Evolutionary conservation across 2,113 vertebrate genomes (phyloP), one percentile per base, ranked within the genome.

Genomic region (Oceanodroma tethys): DNA sequence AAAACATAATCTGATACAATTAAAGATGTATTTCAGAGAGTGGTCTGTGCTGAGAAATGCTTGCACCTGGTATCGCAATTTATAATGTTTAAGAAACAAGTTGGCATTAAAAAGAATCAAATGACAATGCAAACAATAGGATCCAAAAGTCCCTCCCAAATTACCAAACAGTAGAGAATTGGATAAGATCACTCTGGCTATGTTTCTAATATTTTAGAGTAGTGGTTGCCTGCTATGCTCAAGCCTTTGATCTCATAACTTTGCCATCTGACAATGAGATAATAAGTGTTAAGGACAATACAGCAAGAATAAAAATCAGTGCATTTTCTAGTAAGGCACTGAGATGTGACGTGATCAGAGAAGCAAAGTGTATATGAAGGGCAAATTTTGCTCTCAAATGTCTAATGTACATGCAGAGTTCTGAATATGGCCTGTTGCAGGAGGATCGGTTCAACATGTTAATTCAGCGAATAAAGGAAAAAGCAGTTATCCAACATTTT

Each of bases 1-100:
- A 93, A 96, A 95, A 60, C 87, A 96, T 92, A 92, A 83, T 90
- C 85, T 96, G 81, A 83, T 83, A 92, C 93, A 94, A 93, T 94
- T 96, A 91, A 89, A 92, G 25, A 83, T 55, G 45, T 50, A 5
- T 90, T 94, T 90, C 82, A 93, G 88, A 94, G 67, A 91, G 81
- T 87, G 67, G n/a, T 90, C 88, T 94, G 45, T 80, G 85, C 82
- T 92, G 82, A 92, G 82, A 90, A 94, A 70, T 70, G 42, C 29
- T 86, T 91, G 71, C 93, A 96, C 78, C 93, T 96, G 96, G 81
- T 81, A 73, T 73, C 5, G 1, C 90, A 80, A 88, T 92, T 95
- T 80, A 30, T 66, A 58, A 80, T 82, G 71, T 92, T 94, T 92
- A 96, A 96, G 87, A 96, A 96, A 90, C 45, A 88, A 76, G 63